phyloP scores from a whole-genome alignment of 2,888 invertebrate species.

The Phalangium opilio region DNA sequence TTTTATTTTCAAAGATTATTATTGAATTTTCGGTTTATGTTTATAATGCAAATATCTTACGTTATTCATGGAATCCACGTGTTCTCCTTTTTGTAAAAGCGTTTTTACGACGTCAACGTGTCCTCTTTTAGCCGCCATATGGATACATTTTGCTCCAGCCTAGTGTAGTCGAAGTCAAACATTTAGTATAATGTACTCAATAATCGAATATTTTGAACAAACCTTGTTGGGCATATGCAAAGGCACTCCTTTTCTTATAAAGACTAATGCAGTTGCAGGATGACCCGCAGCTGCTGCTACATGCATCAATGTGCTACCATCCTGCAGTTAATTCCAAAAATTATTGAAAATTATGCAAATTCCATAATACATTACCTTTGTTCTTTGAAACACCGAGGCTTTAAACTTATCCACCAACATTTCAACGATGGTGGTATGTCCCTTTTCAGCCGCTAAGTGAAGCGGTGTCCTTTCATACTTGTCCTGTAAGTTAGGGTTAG shows the following conservation, averaged over 20 bases:
- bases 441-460: constrained; percentile 93
- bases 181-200: no score
- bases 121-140: constrained; percentile 91
- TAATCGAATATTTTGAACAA: constrained; percentile 6
- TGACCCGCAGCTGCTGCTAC: constrained; percentile 94
- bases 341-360: background rate
- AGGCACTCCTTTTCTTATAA: constrained; percentile 96
- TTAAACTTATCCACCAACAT: constrained; percentile 92
- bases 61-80: constrained; percentile 87
- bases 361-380: constrained; percentile 40
- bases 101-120: constrained; percentile 96
- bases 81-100: constrained; percentile 84
- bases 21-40: background rate
- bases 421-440: constrained; percentile 89
- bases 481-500: constrained; percentile 85
- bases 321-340: constrained; percentile 31
- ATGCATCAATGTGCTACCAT: constrained; percentile 96
- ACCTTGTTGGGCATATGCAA: constrained; percentile 98
- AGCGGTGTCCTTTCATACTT: constrained; percentile 88
- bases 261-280: constrained; percentile 94
- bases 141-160: constrained; percentile 91
- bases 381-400: constrained; percentile 87
- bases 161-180: constrained; percentile 31
- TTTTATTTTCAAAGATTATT: background rate
- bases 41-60: constrained; percentile 43